Percentiles rank a stretch among this genome's conserved stretches.
Conservation (phyloP, 2,888 invertebrate species). For the Leucoma salicis region DNA sequence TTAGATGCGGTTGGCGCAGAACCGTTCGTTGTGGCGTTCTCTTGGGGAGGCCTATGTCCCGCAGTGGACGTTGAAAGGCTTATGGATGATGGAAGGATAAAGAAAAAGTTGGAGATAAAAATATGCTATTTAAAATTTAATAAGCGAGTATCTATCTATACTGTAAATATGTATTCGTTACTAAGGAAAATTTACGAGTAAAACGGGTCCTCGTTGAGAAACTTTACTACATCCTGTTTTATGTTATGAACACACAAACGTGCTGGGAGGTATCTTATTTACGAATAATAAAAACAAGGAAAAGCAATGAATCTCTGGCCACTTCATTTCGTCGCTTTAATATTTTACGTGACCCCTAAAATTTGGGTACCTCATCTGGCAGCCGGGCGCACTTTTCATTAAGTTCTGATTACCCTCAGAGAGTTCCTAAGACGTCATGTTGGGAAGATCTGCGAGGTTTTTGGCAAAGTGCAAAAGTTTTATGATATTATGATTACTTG, state of each 20-base stretch:
- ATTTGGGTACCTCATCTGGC: slow-evolving; percentile 65
- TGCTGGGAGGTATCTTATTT: slow-evolving; percentile 69
- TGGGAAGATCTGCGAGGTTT: slow-evolving; percentile 62
- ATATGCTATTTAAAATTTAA: too few species aligned
- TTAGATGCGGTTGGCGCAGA: too few species aligned
- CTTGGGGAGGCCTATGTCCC: too few species aligned
- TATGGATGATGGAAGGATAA: too few species aligned
- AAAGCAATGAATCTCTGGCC: slow-evolving; percentile 79
- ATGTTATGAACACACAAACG: slow-evolving; percentile 74
- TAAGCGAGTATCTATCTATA: slow-evolving; percentile 41
- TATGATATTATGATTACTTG: slow-evolving; percentile 79
- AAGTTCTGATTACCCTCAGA: slow-evolving; percentile 76
- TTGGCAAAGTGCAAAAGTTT: slow-evolving; percentile 78
- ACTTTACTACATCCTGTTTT: slow-evolving; percentile 72
- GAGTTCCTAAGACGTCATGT: slow-evolving; percentile 62
- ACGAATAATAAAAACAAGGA: slow-evolving; percentile 81
- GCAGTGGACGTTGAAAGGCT: too few species aligned
- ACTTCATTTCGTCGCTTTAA: slow-evolving; percentile 79
- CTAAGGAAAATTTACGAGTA: slow-evolving; percentile 67
- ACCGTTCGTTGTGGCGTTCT: too few species aligned
- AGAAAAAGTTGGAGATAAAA: too few species aligned
- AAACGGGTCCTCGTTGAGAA: slow-evolving; percentile 49
- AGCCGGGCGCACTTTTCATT: slow-evolving; percentile 77
- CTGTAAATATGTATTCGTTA: slow-evolving; percentile 40
- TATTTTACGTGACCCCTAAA: slow-evolving; percentile 82